Percentiles rank a stretch among this genome's conserved stretches.
Evolutionary conservation across 2,888 invertebrate genomes (phyloP).

Genomic region (Neocrepidodera transversa): DNA sequence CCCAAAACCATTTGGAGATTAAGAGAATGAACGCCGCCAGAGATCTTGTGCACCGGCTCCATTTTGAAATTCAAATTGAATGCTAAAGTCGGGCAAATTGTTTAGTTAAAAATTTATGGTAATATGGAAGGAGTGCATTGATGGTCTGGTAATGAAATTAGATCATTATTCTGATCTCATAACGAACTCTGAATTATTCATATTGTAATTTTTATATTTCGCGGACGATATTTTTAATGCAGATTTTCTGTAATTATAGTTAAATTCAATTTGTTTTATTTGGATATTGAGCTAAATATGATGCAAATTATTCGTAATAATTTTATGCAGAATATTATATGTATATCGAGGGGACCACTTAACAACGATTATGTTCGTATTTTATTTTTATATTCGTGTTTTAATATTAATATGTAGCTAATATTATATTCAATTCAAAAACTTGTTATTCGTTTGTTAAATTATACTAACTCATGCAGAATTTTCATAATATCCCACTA

Average conservation of each 20-base stretch:
- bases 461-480: background rate
- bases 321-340: conserved; percentile 15
- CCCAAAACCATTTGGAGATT: conserved; percentile 16
- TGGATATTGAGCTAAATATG: background rate
- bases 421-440: background rate
- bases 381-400: conserved; percentile 5
- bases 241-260: no score
- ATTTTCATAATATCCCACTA: no score
- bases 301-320: background rate
- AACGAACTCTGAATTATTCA: conserved; percentile 22
- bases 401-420: conserved; percentile 1
- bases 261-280: conserved; percentile 12
- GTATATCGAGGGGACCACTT: conserved; percentile 5
- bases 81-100: conserved; percentile 19
- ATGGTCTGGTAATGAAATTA: conserved; percentile 31
- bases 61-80: conserved; percentile 16
- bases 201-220: background rate
- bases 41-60: conserved; percentile 19
- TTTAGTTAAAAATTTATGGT: conserved; percentile 31
- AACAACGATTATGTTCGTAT: conserved; percentile 10
- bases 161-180: conserved; percentile 24
- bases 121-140: conserved; percentile 26
- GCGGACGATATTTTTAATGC: no score
- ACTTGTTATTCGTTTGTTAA: no score
- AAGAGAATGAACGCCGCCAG: conserved; percentile 7